Evolutionary conservation across 2,113 vertebrate species (phyloP).

Genomic region (Gorsachius goisagi): DNA sequence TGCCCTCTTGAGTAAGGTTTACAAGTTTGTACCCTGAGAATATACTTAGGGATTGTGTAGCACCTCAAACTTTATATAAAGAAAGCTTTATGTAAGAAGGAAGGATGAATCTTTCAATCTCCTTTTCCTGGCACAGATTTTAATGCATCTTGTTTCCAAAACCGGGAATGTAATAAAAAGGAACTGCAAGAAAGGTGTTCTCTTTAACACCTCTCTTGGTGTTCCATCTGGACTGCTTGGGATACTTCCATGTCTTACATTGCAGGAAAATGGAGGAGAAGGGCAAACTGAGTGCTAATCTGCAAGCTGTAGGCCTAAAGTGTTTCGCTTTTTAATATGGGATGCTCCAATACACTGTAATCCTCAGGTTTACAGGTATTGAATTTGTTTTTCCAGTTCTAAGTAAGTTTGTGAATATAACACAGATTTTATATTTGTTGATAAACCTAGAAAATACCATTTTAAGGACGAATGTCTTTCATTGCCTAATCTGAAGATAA

Average conservation of each 20-base stretch:
- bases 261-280: background rate
- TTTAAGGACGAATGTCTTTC: background rate
- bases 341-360: background rate
- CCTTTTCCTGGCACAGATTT: slow-evolving; percentile 19
- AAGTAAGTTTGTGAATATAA: background rate
- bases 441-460: background rate
- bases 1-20: background rate
- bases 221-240: slow-evolving; percentile 41
- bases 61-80: background rate
- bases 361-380: background rate
- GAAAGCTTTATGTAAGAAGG: background rate
- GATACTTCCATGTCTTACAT: background rate
- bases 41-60: background rate
- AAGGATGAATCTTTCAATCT: background rate
- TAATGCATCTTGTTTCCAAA: slow-evolving; percentile 27
- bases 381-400: background rate
- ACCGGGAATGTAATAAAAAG: slow-evolving; percentile 4
- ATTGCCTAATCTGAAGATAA: background rate
- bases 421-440: background rate
- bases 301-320: background rate
- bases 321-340: background rate
- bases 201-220: slow-evolving; percentile 25
- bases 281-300: background rate
- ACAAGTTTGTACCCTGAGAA: background rate
- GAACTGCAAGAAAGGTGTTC: slow-evolving; percentile 15